phyloP scores from a whole-genome alignment of 1,140 invertebrate species.

The Polypedilum pembai region DNA sequence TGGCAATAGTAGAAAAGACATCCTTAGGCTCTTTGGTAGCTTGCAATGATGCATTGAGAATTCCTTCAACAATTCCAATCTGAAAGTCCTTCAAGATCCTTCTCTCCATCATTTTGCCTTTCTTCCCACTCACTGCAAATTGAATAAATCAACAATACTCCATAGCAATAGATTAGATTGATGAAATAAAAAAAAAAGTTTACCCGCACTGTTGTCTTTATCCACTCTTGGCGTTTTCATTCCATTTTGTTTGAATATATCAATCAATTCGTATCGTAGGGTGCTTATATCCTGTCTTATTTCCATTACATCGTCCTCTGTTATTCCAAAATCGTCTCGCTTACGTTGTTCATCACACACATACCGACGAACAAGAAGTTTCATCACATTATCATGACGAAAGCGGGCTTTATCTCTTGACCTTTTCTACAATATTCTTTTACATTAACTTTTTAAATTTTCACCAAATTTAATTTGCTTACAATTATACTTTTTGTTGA shows the following conservation, averaged over 20 bases:
- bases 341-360: slow-evolving; percentile 76
- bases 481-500: slow-evolving; percentile 56
- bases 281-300: slow-evolving; percentile 89
- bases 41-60: slow-evolving; percentile 63
- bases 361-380: slow-evolving; percentile 69
- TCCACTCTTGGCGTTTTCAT: slow-evolving; percentile 68
- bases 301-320: slow-evolving; percentile 93
- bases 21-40: slow-evolving; percentile 61
- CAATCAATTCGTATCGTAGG: slow-evolving; percentile 76
- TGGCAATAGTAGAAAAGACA: slow-evolving; percentile 70
- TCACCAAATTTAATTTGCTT: slow-evolving; percentile 36
- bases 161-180: not conserved
- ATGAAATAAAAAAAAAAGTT: no score
- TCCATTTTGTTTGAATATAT: slow-evolving; percentile 74
- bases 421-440: slow-evolving; percentile 51
- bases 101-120: slow-evolving; percentile 74
- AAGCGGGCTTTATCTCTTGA: slow-evolving; percentile 58
- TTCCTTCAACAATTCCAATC: slow-evolving; percentile 75
- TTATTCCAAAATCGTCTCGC: slow-evolving; percentile 75
- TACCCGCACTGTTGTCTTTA: slow-evolving; percentile 53
- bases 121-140: slow-evolving; percentile 63
- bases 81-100: slow-evolving; percentile 83
- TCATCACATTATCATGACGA: slow-evolving; percentile 68
- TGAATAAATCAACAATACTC: slow-evolving; percentile 30
- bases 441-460: not conserved